Conservation (phyloP, 2,888 invertebrate species). For the Flabesymbios commensalis region DNA sequence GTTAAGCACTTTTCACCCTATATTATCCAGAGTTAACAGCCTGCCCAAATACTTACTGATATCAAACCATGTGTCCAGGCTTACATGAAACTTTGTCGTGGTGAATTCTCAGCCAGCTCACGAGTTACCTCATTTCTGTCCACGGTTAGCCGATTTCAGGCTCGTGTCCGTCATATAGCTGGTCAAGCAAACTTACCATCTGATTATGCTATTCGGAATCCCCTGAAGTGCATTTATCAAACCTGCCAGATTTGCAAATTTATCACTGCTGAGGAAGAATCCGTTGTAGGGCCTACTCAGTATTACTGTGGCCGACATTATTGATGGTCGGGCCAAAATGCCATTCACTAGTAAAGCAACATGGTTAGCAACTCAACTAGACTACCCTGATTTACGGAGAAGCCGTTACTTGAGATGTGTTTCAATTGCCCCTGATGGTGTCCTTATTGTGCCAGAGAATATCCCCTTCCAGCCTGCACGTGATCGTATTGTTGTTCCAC, state of each 20-base stretch:
- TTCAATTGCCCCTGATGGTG: background rate
- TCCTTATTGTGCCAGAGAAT: background rate
- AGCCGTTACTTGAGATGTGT: background rate
- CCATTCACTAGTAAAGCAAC: conserved; percentile 6
- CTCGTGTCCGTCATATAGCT: background rate
- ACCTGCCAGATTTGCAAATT: too few species aligned
- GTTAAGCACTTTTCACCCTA: conserved; percentile 9
- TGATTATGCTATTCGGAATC: conserved; percentile 8
- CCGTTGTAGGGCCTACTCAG: too few species aligned
- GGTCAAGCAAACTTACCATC: conserved; percentile 11
- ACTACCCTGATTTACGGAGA: conserved; percentile 10
- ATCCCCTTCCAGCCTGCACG: background rate
- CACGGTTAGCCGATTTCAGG: conserved; percentile 6
- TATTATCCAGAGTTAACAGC: conserved; percentile 3
- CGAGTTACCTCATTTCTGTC: conserved; percentile 10
- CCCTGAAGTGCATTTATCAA: background rate
- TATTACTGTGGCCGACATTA: background rate
- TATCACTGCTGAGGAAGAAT: too few species aligned
- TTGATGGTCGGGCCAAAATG: background rate
- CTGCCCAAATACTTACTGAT: conserved; percentile 1
- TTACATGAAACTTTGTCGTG: background rate
- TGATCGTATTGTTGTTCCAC: conserved; percentile 2
- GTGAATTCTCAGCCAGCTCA: conserved; percentile 11
- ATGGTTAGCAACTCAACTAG: conserved; percentile 1
- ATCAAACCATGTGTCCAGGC: conserved; percentile 12